Evolutionary conservation across 2,113 vertebrate genomes (phyloP).

Genomic region (Stegostoma tigrinum): DNA sequence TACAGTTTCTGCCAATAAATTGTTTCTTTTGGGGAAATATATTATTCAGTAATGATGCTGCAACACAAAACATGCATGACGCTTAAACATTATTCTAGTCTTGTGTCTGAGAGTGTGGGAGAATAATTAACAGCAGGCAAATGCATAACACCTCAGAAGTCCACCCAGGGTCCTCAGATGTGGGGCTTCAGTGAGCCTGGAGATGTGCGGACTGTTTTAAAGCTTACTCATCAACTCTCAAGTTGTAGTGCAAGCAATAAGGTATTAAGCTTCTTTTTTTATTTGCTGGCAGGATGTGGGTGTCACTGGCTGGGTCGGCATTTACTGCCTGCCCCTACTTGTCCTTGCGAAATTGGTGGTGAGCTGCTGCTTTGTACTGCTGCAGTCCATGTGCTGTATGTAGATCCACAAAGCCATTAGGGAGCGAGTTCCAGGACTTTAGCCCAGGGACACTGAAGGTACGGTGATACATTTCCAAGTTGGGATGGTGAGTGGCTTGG

Average conservation of each 20-base stretch:
- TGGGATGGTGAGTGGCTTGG: too few species aligned
- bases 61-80: background rate
- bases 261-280: background rate
- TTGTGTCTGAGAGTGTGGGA: background rate
- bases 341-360: too few species aligned
- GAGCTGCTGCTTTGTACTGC: too few species aligned
- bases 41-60: background rate
- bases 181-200: background rate
- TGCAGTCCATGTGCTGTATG: too few species aligned
- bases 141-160: background rate
- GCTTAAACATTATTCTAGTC: background rate
- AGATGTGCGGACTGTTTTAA: background rate
- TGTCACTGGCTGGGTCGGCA: too few species aligned
- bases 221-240: background rate
- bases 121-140: background rate
- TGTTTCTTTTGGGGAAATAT: background rate
- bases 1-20: background rate
- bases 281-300: too few species aligned
- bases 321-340: too few species aligned
- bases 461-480: too few species aligned
- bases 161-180: background rate
- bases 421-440: too few species aligned
- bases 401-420: too few species aligned
- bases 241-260: background rate
- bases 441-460: too few species aligned